Evolutionary conservation across 2,113 vertebrate species (phyloP).

Genomic region (Ranitomeya variabilis): DNA sequence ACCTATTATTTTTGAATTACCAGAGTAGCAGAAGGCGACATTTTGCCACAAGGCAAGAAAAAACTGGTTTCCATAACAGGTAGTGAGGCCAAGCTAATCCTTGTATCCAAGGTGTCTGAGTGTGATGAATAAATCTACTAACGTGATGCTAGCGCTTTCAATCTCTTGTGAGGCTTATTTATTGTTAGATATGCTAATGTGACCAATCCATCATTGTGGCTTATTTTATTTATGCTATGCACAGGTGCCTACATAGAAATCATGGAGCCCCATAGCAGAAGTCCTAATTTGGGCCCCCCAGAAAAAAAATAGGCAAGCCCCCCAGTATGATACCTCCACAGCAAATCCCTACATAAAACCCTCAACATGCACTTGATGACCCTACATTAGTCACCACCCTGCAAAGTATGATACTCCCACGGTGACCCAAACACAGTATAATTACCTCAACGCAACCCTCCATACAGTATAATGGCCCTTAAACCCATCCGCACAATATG

Average conservation of each 20-base stretch:
- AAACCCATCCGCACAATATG: too few relatives aligned
- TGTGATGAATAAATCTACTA: background rate
- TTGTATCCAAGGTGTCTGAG: background rate
- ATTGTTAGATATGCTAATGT: background rate
- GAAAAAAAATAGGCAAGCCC: too few relatives aligned
- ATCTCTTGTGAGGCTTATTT: background rate
- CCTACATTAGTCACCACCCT: too few relatives aligned
- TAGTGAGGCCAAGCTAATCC: background rate
- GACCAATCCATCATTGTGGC: background rate
- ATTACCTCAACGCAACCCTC: too few relatives aligned
- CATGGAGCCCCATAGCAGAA: too few relatives aligned
- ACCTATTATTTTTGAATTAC: conserved; percentile 76
- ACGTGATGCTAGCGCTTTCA: background rate
- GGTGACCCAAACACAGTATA: too few relatives aligned
- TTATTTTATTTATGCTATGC: background rate
- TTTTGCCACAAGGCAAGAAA: conserved; percentile 66
- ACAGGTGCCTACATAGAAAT: background rate
- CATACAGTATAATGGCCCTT: too few relatives aligned
- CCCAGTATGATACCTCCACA: too few relatives aligned
- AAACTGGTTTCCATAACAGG: conserved; percentile 64
- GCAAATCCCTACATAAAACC: background rate
- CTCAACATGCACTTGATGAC: too few relatives aligned
- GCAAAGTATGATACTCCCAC: too few relatives aligned
- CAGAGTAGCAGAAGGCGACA: conserved; percentile 70
- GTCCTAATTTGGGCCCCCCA: too few relatives aligned